Percentiles rank a stretch among this genome's conserved stretches.
Conservation (phyloP, 2,797 vertebrate species). For the Austrolebias charrua region DNA sequence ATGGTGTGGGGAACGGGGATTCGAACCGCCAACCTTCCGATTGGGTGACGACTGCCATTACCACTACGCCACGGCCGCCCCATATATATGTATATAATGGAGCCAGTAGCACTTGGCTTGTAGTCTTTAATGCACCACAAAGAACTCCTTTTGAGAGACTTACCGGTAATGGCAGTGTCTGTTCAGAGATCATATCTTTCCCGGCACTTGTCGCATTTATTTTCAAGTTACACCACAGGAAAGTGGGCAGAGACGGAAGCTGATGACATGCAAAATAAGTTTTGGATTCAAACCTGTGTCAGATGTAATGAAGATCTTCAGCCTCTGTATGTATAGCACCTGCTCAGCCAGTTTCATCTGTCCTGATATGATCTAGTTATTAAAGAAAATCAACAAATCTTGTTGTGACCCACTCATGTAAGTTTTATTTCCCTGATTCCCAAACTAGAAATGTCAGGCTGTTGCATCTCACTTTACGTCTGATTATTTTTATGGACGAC, state of each 20-base stretch:
- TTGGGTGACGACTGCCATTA: too few relatives aligned
- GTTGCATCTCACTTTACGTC: not conserved
- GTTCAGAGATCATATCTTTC: not conserved
- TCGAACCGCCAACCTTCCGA: too few relatives aligned
- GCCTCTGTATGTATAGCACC: not conserved
- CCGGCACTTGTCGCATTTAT: not conserved
- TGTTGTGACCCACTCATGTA: not conserved
- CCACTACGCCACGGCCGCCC: too few relatives aligned
- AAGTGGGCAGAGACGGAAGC: not conserved
- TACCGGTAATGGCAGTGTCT: not conserved
- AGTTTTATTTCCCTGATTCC: not conserved
- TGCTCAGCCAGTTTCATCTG: not conserved
- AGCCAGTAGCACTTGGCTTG: not conserved
- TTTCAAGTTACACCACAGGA: not conserved
- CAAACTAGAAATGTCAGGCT: not conserved
- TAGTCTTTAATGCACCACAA: not conserved
- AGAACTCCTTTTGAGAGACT: too few relatives aligned
- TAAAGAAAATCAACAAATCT: not conserved
- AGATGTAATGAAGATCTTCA: not conserved
- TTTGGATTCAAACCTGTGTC: not conserved
- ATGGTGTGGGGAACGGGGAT: too few relatives aligned
- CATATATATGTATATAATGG: not conserved
- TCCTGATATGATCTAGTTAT: conserved; percentile 1
- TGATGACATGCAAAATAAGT: not conserved
- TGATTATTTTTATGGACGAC: too few relatives aligned